Evolutionary conservation across 1,140 invertebrate species (phyloP).

Genomic region (Drosophila parvula): DNA sequence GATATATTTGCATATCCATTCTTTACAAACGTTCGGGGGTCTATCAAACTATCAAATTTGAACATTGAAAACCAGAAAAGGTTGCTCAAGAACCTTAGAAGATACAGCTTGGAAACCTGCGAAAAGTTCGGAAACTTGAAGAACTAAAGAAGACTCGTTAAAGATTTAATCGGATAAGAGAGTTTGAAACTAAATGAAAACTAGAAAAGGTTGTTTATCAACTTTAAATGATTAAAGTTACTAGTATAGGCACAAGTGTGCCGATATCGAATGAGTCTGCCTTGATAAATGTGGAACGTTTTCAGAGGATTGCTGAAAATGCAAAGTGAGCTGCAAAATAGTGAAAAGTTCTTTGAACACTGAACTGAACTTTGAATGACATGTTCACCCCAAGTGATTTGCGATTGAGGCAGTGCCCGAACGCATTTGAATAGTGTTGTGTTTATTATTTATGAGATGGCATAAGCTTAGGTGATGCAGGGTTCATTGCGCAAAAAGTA

Average conservation of each 20-base stretch:
- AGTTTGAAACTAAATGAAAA: background rate
- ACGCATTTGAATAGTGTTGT: conserved; percentile 21
- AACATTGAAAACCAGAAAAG: conserved; percentile 31
- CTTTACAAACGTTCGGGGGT: conserved; percentile 30
- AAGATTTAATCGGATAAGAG: background rate
- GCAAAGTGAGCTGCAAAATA: background rate
- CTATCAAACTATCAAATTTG: conserved; percentile 14
- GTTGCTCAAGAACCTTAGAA: conserved; percentile 18
- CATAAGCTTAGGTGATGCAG: background rate
- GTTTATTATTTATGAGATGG: background rate
- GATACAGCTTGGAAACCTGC: background rate
- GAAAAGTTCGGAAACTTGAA: background rate
- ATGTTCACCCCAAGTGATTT: background rate
- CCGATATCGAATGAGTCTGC: too few species aligned
- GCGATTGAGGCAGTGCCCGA: conserved; percentile 12
- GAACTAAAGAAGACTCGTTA: background rate
- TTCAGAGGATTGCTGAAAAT: background rate
- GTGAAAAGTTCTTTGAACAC: background rate
- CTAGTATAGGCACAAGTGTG: too few species aligned
- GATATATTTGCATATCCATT: conserved; percentile 52
- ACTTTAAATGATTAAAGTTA: background rate
- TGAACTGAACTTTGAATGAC: background rate
- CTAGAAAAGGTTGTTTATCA: background rate
- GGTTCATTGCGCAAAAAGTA: conserved; percentile 8
- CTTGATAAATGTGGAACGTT: too few species aligned